Percentiles rank a stretch among this genome's conserved stretches.
phyloP scores from a whole-genome alignment of 2,888 invertebrate genomes.

The Invenusta paracnida region DNA sequence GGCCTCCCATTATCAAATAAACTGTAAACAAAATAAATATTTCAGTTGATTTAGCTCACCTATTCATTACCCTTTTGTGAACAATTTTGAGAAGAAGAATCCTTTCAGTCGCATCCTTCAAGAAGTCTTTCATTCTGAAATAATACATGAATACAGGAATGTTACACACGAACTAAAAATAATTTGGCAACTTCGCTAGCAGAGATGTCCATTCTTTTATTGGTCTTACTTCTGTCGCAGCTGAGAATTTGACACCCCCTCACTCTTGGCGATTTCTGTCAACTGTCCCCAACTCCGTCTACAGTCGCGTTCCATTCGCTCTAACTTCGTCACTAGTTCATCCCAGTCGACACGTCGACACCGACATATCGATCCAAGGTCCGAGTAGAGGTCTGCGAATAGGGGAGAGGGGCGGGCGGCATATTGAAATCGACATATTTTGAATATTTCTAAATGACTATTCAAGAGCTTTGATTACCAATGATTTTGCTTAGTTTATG shows the following conservation, averaged over 20 bases:
- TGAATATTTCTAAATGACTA: no score
- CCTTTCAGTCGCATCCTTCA: conserved; percentile 90
- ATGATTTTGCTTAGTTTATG: neutral
- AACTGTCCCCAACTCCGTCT: conserved; percentile 94
- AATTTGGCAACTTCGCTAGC: no score
- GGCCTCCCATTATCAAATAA: no score
- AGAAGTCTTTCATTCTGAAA: conserved; percentile 77
- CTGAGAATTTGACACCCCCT: conserved; percentile 67
- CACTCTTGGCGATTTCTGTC: conserved; percentile 88
- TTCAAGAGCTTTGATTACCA: no score
- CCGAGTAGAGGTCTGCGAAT: conserved; percentile 87
- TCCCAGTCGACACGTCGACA: conserved; percentile 82
- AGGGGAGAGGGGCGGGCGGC: neutral
- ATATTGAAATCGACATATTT: no score
- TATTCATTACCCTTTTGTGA: conserved; percentile 82
- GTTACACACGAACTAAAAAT: neutral
- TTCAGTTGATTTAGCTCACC: conserved; percentile 62
- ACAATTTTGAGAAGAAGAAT: conserved; percentile 88
- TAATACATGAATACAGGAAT: neutral
- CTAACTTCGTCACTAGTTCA: conserved; percentile 76
- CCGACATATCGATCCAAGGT: conserved; percentile 63
- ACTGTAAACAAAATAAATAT: no score
- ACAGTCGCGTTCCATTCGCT: conserved; percentile 86
- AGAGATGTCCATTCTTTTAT: no score
- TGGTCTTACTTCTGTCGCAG: conserved; percentile 32